Percentiles rank a stretch among this genome's conserved stretches.
Conservation (phyloP, 2,888 invertebrate species). For the Catocala nupta region DNA sequence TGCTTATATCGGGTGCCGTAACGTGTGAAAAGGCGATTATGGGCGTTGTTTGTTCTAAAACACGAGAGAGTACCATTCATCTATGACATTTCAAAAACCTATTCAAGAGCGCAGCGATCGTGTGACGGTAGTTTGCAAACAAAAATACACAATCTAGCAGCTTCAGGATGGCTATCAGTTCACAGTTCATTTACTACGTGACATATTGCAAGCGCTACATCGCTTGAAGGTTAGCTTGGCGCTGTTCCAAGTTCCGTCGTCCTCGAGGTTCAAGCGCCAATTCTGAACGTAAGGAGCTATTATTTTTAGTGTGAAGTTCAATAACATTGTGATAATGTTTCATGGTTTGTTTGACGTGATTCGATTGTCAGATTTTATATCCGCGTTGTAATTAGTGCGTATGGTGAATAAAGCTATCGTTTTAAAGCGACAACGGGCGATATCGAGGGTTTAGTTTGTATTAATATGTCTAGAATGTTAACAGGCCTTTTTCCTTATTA, state of each 20-base stretch:
- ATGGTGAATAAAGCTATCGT: too few relatives aligned
- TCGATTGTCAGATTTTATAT: neutral
- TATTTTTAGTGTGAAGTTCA: constrained; percentile 63
- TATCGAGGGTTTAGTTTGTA: too few relatives aligned
- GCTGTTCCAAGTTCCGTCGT: constrained; percentile 46
- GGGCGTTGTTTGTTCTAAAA: neutral
- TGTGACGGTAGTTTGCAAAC: constrained; percentile 46
- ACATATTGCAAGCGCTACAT: constrained; percentile 52
- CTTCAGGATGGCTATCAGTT: constrained; percentile 55
- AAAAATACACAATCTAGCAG: constrained; percentile 48
- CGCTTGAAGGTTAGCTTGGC: constrained; percentile 57
- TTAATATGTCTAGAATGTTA: too few relatives aligned
- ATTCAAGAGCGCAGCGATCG: constrained; percentile 32
- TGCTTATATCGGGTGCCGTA: too few relatives aligned
- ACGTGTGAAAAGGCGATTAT: too few relatives aligned
- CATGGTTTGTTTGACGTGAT: constrained; percentile 10
- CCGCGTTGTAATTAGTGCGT: neutral
- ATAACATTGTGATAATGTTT: constrained; percentile 52
- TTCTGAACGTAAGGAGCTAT: constrained; percentile 58
- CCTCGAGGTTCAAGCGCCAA: constrained; percentile 51
- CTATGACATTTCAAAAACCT: constrained; percentile 25
- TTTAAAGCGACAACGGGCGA: too few relatives aligned
- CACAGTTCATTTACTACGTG: constrained; percentile 51
- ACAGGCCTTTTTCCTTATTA: too few relatives aligned
- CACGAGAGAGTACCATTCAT: constrained; percentile 2